Evolutionary conservation across 2,888 invertebrate species (phyloP), one percentile per base, ranked within the genome.

Genomic region (Cantharis rustica): DNA sequence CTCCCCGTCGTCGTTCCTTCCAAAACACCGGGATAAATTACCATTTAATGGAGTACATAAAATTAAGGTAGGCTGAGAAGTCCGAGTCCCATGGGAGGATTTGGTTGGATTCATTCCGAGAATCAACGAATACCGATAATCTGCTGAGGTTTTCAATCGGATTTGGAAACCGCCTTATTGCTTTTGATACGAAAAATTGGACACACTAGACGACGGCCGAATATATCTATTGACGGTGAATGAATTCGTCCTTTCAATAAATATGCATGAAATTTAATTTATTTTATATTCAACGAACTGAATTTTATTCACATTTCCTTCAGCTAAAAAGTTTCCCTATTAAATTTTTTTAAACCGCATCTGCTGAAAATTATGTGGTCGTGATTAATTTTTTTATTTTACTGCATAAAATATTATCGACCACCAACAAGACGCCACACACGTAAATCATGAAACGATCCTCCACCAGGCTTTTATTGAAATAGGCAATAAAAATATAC

Each of bases 91-190:
- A 69, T 69, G 84, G 84, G 81, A 80, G 83, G 83, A 84, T 85
- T 85, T 84, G 80, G 82, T 78, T 80, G 79, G 83, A 80, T 81
- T 83, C 81, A 82, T 81, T 81, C 81, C 81, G 79, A 77, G 76
- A 77, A 81, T 82, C 81, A 82, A 81, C 84, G 85, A 84, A 85
- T 85, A 84, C 84, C 84, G 84, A 85, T 86, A 86, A 86, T 86
- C 86, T 85, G 85, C 84, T 84, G 85, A 85, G 85, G 85, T 85
- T 85, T 85, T 84, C 85, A 84, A 86, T 85, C 84, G 84, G 84
- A 85, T 85, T 85, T 85, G 80, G 81, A 81, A 83, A 80, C 83
- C 82, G 83, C 84, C 86, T 86, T 85, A 86, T 85, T 85, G 84
- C 83, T 79, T 84, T 81, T 83, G 84, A 84, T 84, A 84, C 81